These are phyloP conservation scores for Drosophila barbarae DNA, from an alignment of 2,888 invertebrate genomes.

Conservation along the genomic window DNA sequence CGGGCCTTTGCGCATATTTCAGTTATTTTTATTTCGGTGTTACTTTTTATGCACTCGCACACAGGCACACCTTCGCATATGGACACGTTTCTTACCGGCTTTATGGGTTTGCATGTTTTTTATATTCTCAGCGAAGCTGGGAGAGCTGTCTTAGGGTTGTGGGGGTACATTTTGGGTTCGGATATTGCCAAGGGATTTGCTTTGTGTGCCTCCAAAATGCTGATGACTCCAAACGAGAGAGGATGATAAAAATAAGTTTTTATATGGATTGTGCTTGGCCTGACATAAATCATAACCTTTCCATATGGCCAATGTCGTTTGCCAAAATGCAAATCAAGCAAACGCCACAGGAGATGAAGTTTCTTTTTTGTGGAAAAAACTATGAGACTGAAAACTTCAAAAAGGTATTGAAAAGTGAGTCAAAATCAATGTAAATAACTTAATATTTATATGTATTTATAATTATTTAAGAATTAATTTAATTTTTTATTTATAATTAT, in stretches of 20 bases:
- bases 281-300: constrained; percentile 55
- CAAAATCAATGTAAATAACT: neutral
- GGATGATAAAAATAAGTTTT: constrained; percentile 60
- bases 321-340: constrained; percentile 7
- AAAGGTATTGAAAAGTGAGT: neutral
- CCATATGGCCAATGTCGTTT: constrained; percentile 12
- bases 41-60: constrained; percentile 58
- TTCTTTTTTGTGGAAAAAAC: neutral
- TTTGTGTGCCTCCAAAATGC: constrained; percentile 46
- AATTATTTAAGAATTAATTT: neutral
- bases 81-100: constrained; percentile 54
- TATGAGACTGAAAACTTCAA: too few species aligned
- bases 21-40: constrained; percentile 66
- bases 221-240: constrained; percentile 46
- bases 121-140: constrained; percentile 1
- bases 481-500: neutral
- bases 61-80: constrained; percentile 30
- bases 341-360: neutral
- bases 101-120: constrained; percentile 47
- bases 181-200: constrained; percentile 63
- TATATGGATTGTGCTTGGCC: constrained; percentile 32
- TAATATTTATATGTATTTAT: neutral
- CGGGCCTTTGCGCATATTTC: constrained; percentile 59
- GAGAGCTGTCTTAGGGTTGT: constrained; percentile 25
- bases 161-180: constrained; percentile 28